These are phyloP conservation scores for Margarornis squamiger DNA, from an alignment of 2,797 vertebrate genomes.

Conservation along the genomic window DNA sequence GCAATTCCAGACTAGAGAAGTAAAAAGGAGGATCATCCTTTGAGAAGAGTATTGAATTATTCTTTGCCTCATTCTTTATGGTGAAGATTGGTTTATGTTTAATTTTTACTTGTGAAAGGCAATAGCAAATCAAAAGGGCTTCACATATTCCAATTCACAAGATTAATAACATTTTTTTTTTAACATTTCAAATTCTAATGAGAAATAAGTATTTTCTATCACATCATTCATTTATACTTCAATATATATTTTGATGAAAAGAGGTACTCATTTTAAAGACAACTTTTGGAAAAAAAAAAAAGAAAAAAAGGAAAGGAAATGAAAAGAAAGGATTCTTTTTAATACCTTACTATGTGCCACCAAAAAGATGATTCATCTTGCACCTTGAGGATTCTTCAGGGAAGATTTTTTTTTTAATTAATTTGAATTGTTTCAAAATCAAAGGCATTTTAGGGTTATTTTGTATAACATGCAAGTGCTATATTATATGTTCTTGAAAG, in stretches of 20 bases:
- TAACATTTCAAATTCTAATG: neutral
- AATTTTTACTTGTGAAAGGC: neutral
- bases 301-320: no score
- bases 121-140: neutral
- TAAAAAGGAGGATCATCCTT: neutral
- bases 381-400: neutral
- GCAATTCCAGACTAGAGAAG: neutral
- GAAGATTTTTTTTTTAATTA: neutral
- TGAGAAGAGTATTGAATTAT: neutral
- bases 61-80: neutral
- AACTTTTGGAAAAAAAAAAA: neutral
- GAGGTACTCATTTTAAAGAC: neutral
- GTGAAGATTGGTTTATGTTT: neutral
- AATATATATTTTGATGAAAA: neutral
- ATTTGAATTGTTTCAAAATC: neutral
- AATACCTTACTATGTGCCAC: neutral
- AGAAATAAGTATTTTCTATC: neutral
- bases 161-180: neutral
- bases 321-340: fast-evolving
- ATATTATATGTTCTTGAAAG: neutral
- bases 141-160: neutral
- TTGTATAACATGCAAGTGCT: neutral
- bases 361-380: neutral
- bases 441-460: neutral
- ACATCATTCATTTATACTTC: neutral